Evolutionary conservation across 2,888 invertebrate genomes (phyloP), one percentile per base, ranked within the genome.

Genomic region (Blomia tropicalis): DNA sequence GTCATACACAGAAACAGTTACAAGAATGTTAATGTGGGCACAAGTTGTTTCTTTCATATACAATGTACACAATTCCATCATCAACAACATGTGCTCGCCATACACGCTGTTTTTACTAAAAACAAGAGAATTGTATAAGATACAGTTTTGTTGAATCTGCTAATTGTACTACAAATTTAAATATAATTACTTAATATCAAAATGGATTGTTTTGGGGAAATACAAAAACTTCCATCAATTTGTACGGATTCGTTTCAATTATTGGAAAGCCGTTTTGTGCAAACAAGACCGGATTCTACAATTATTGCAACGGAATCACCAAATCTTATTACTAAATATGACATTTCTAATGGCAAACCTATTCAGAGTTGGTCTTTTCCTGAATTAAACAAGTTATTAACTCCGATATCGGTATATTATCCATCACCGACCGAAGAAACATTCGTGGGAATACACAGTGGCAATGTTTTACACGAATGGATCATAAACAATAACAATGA

Each of bases 191-290:
- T 41, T 41, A n/a, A 17, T 41, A 41, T 14, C 14, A 41, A 47
- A n/a, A 22, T 47, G 47, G 51, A 56, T 29, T 56, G 56, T 25
- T 56, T 56, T 19, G 56, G 56, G 2, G 56, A 56, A n/a, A 19
- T 29, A 14, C 3, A 27, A 2, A 56, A 56, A 25, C 29, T 56
- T 19, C 11, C 56, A 3, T 14, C 56, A 1, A 3, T 22, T 31
- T 56, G 27, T 25, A 29, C 11, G 17, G 56, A 56, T 27, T 31
- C 56, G 25, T 32, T 19, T n/a, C 56, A 25, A 23, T 2, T 23
- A 23, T 25, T 27, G 11, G 11, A n/a, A n/a, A 23, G 7, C 2
- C 3, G 27, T n/a, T 56, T 56, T 3, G 29, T 25, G 19, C n/a
- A 19, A 14, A 56, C 29, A 2, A 56, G 7, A 2, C 11, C 25